These are phyloP conservation scores for Hipposideros larvatus DNA, from an alignment of 2,797 vertebrate genomes.

Conservation along the genomic window DNA sequence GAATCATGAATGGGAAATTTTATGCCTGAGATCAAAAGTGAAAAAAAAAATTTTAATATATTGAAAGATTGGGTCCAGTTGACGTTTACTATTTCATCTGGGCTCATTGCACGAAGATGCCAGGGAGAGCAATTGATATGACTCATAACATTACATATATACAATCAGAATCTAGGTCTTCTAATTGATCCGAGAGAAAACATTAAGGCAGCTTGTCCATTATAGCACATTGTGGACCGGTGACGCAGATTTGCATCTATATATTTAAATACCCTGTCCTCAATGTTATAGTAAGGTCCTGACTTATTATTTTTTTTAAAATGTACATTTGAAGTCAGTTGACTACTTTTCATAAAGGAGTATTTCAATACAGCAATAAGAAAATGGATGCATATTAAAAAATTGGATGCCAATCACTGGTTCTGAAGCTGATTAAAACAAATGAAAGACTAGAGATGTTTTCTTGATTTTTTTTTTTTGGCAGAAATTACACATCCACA, in stretches of 20 bases:
- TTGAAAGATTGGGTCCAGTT: neutral
- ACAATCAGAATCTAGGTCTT: neutral
- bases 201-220: constrained; percentile 13
- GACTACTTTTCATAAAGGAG: constrained; percentile 46
- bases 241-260: too few species aligned
- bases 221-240: neutral
- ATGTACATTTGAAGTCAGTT: constrained; percentile 60
- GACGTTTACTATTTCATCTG: neutral
- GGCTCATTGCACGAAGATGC: too few species aligned
- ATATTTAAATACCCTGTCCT: too few species aligned
- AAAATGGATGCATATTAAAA: constrained; percentile 44
- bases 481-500: constrained; percentile 76
- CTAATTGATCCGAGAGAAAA: constrained; percentile 52
- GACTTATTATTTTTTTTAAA: neutral
- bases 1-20: neutral
- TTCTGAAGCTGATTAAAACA: constrained; percentile 83
- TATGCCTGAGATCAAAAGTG: neutral
- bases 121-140: neutral
- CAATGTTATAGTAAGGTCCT: neutral
- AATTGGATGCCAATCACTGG: constrained; percentile 72
- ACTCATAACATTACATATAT: neutral
- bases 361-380: constrained; percentile 60
- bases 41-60: neutral
- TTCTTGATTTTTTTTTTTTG: constrained; percentile 70
- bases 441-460: constrained; percentile 80